These are phyloP conservation scores for Anabas testudineus DNA, from an alignment of 2,797 vertebrate genomes.

Conservation along the genomic window DNA sequence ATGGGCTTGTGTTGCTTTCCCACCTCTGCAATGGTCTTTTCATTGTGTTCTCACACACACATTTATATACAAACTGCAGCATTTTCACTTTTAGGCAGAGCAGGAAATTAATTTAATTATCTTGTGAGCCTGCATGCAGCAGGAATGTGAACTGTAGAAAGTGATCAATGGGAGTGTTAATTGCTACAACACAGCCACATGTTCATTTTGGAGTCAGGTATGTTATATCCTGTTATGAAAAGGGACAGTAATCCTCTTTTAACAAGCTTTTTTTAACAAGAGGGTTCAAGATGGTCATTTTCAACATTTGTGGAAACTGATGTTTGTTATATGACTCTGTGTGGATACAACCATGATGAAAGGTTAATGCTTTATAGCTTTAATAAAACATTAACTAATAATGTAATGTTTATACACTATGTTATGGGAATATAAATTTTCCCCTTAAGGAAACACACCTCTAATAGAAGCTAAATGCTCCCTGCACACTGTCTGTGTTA, in stretches of 20 bases:
- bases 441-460: no score
- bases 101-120: constrained; percentile 1
- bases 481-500: not conserved
- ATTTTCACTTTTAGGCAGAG: not conserved
- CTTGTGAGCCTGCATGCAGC: not conserved
- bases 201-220: constrained; percentile 64
- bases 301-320: not conserved
- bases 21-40: constrained; percentile 17
- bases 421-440: no score
- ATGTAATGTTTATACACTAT: no score
- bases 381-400: no score
- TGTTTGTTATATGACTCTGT: not conserved
- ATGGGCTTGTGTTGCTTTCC: constrained; percentile 21
- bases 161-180: constrained; percentile 72
- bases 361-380: no score
- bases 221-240: constrained; percentile 13
- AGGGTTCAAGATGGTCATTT: constrained; percentile 36
- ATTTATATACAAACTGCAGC: not conserved
- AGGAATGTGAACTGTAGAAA: constrained; percentile 41
- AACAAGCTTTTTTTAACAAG: constrained; percentile 67
- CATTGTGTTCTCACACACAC: constrained; percentile 22
- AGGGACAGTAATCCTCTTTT: constrained; percentile 78
- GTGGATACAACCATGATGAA: no score
- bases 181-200: constrained; percentile 38
- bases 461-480: not conserved